Evolutionary conservation across 2,113 vertebrate genomes (phyloP).

Genomic region (Tupaia tana): DNA sequence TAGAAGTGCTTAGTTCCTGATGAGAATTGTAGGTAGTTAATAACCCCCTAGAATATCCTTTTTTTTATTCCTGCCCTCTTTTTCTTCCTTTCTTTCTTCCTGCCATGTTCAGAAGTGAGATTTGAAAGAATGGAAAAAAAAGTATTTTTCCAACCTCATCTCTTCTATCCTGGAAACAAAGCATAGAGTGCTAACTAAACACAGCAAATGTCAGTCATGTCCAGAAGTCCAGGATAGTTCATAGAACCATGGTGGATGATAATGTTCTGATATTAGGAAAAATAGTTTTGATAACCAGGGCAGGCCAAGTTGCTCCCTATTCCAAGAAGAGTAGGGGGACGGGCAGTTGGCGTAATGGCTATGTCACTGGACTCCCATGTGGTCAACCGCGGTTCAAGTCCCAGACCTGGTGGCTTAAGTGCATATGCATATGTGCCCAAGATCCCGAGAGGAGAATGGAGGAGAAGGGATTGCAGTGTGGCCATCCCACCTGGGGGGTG

Average conservation of each 20-base stretch:
- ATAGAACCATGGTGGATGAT: not conserved
- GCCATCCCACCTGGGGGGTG: too few species aligned
- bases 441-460: too few species aligned
- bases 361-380: too few species aligned
- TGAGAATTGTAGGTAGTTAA: not conserved
- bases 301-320: not conserved
- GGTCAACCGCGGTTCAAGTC: too few species aligned
- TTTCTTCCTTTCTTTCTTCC: too few species aligned
- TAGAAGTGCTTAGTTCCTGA: not conserved
- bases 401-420: too few species aligned
- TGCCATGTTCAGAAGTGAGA: not conserved
- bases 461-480: too few species aligned
- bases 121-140: slow-evolving; percentile 25
- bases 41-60: not conserved
- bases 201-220: not conserved
- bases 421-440: too few species aligned
- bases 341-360: too few species aligned
- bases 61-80: not conserved
- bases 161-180: not conserved
- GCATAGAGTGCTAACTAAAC: not conserved
- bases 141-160: not conserved
- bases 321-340: not conserved
- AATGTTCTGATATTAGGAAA: not conserved
- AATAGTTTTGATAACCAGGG: not conserved
- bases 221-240: not conserved